These are phyloP conservation scores for Gallinago nigripennis DNA, from an alignment of 2,797 vertebrate genomes.

Conservation along the genomic window DNA sequence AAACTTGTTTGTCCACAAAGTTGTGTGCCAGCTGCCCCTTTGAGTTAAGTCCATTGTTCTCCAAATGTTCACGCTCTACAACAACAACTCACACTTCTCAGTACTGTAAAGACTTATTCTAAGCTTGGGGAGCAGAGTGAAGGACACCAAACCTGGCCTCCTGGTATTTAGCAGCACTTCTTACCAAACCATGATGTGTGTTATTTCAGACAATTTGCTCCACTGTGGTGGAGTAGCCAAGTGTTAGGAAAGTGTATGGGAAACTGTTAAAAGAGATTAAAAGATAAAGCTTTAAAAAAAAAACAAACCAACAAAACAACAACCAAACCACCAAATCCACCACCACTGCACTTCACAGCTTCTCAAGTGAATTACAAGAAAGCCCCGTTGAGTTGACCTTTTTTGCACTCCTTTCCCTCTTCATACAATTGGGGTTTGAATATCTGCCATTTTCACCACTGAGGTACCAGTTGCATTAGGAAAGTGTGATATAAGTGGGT, in stretches of 20 bases:
- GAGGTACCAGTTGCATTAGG: background rate
- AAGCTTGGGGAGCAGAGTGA: accelerated
- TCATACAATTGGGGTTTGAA: background rate
- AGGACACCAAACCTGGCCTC: background rate
- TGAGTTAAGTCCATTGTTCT: background rate
- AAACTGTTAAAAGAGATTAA: background rate
- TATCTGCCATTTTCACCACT: background rate
- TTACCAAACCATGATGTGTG: accelerated
- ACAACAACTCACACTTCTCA: background rate
- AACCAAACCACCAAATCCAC: background rate
- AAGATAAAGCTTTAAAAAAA: background rate
- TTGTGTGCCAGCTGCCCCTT: background rate
- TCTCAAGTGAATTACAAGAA: background rate
- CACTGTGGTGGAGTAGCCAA: background rate
- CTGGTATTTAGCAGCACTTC: background rate
- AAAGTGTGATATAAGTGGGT: background rate
- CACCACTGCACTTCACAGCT: background rate
- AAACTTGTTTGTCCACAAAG: background rate
- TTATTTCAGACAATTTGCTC: background rate
- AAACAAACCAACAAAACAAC: too few species aligned
- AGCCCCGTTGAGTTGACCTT: background rate
- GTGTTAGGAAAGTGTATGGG: background rate
- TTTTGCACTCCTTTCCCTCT: background rate
- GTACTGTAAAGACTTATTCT: background rate
- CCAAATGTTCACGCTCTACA: background rate